Evolutionary conservation across 2,888 invertebrate species (phyloP).

Genomic region (Synergus laeviventris): DNA sequence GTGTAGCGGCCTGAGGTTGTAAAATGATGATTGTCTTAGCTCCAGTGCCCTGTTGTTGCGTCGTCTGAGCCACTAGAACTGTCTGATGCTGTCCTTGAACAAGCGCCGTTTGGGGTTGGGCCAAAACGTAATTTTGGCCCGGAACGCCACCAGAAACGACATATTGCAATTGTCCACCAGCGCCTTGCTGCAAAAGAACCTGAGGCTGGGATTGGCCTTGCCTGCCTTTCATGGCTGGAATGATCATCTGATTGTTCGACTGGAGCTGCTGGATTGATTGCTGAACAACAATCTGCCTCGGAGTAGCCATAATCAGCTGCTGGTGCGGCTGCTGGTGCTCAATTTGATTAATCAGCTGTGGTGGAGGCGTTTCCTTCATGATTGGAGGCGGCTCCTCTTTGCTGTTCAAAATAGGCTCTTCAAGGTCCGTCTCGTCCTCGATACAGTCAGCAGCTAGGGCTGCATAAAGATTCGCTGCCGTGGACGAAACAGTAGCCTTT

Average conservation of each 20-base stretch:
- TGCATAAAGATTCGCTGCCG: slow-evolving; percentile 90
- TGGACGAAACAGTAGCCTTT: slow-evolving; percentile 85
- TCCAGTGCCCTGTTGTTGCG: slow-evolving; percentile 81
- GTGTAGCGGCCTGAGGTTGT: slow-evolving; percentile 78
- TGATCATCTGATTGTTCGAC: slow-evolving; percentile 70
- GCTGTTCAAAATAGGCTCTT: slow-evolving; percentile 72
- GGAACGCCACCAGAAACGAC: slow-evolving; percentile 77
- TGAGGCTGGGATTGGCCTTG: slow-evolving; percentile 64
- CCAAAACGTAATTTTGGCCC: slow-evolving; percentile 82
- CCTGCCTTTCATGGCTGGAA: slow-evolving; percentile 68
- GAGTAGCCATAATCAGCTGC: slow-evolving; percentile 72
- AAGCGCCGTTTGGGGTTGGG: slow-evolving; percentile 81
- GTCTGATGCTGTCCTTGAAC: slow-evolving; percentile 82
- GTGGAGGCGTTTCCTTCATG: slow-evolving; percentile 53
- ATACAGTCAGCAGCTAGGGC: slow-evolving; percentile 90
- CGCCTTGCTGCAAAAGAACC: slow-evolving; percentile 70
- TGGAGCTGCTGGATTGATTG: slow-evolving; percentile 53
- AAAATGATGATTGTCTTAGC: slow-evolving; percentile 85
- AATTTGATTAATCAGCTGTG: slow-evolving; percentile 56
- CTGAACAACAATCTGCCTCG: slow-evolving; percentile 67
- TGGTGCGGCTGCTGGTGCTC: slow-evolving; percentile 73
- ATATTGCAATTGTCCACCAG: slow-evolving; percentile 78
- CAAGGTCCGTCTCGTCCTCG: slow-evolving; percentile 83
- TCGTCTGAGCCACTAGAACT: slow-evolving; percentile 82
- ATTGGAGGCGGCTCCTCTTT: slow-evolving; percentile 58